A percentile compares a stretch with the other conserved stretches of the same genome.
These are phyloP conservation scores for Selenia dentaria DNA, from an alignment of 2,888 invertebrate species.

Conservation along the genomic window DNA sequence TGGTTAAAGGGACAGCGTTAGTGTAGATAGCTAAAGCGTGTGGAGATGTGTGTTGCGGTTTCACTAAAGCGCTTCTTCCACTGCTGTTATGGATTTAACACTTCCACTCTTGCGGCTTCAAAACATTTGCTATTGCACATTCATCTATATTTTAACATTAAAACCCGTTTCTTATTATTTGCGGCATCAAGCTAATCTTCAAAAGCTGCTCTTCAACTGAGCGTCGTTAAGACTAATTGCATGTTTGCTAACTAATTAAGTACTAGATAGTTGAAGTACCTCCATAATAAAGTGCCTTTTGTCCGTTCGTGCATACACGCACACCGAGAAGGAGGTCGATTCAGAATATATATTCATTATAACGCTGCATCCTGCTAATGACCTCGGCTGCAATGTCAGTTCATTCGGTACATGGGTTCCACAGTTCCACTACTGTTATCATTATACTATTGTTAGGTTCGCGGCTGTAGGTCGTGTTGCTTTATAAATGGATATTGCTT, in stretches of 20 bases:
- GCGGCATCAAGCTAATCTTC: too few relatives aligned
- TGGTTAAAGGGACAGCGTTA: too few relatives aligned
- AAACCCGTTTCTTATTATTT: too few relatives aligned
- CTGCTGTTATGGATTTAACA: too few relatives aligned
- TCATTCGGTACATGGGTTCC: constrained; percentile 8
- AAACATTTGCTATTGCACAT: too few relatives aligned
- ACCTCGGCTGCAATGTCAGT: constrained; percentile 35
- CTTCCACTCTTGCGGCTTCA: too few relatives aligned
- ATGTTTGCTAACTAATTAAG: constrained; percentile 11
- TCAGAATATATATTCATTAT: constrained; percentile 38
- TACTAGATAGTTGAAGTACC: not conserved
- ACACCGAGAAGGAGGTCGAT: constrained; percentile 45
- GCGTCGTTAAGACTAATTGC: constrained; percentile 17
- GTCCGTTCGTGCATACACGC: constrained; percentile 41
- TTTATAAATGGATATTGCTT: constrained; percentile 8
- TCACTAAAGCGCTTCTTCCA: too few relatives aligned
- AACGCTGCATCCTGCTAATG: constrained; percentile 41
- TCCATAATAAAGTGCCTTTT: constrained; percentile 27
- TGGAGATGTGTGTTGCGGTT: too few relatives aligned
- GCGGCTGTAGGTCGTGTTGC: constrained; percentile 7
- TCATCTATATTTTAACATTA: too few relatives aligned
- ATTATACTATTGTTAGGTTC: constrained; percentile 15
- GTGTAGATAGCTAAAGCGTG: too few relatives aligned
- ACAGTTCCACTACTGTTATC: constrained; percentile 1
- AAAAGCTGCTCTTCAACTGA: not conserved